Conservation (phyloP, 2,113 vertebrate genomes). For the Nannospalax galili region DNA sequence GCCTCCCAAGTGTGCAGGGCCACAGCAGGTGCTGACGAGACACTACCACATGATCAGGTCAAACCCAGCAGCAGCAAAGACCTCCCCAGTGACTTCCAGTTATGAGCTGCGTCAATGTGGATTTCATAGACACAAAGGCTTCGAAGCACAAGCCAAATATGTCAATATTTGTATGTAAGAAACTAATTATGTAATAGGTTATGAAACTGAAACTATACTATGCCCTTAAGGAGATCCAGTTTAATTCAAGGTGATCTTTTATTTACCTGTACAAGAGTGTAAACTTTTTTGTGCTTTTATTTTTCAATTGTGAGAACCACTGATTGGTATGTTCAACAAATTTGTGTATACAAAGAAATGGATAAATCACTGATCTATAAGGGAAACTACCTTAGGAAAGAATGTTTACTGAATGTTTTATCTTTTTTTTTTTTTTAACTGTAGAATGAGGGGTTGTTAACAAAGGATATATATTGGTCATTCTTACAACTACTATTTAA, state of each 20-base stretch:
- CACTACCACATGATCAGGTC: conserved; percentile 90
- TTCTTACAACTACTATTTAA: conserved; percentile 96
- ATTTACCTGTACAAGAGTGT: conserved; percentile 99
- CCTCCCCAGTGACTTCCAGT: conserved; percentile 92
- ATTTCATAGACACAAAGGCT: conserved; percentile 92
- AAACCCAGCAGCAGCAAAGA: conserved; percentile 94
- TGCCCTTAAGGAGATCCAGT: conserved; percentile 93
- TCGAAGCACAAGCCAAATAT: conserved; percentile 96
- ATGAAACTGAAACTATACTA: conserved; percentile 93
- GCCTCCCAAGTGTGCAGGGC: conserved; percentile 90
- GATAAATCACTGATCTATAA: conserved; percentile 97
- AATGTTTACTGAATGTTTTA: conserved; percentile 98
- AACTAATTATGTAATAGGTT: conserved; percentile 96
- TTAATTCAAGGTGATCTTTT: conserved; percentile 95
- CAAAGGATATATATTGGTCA: conserved; percentile 96
- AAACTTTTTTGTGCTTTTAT: conserved; percentile 99
- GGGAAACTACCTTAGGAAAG: conserved; percentile 98
- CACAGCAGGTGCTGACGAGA: conserved; percentile 89
- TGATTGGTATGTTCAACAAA: conserved; percentile 99
- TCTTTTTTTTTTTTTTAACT: conserved; percentile 90
- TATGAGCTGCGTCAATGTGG: conserved; percentile 90
- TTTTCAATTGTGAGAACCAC: conserved; percentile 99
- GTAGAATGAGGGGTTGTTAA: conserved; percentile 94
- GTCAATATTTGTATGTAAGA: conserved; percentile 99
- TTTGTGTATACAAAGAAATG: conserved; percentile 97